These are phyloP conservation scores for Enteromius paludinosus DNA, from an alignment of 2,797 vertebrate species.

Conservation along the genomic window DNA sequence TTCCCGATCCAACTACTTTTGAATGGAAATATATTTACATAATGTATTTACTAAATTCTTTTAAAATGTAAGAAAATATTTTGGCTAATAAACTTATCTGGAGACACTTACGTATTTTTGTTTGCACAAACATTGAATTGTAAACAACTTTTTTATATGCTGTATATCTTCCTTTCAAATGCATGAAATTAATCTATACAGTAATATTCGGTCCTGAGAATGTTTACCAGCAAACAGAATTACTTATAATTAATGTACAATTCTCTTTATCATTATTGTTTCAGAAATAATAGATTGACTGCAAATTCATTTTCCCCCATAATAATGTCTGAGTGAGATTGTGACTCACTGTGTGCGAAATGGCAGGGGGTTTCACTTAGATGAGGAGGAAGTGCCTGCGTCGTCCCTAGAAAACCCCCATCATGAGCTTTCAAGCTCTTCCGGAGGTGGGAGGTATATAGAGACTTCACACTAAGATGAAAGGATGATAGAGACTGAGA, in stretches of 20 bases:
- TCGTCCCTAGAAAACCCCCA: constrained; percentile 20
- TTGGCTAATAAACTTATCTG: neutral
- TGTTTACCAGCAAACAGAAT: neutral
- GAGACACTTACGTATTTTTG: neutral
- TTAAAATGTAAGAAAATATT: neutral
- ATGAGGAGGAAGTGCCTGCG: neutral
- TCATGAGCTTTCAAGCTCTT: constrained; percentile 30
- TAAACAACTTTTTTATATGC: neutral
- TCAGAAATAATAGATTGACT: neutral
- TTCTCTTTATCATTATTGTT: neutral
- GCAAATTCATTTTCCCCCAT: neutral
- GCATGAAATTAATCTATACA: neutral
- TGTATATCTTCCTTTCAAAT: neutral
- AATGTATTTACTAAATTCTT: neutral
- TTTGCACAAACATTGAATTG: neutral
- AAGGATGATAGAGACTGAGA: constrained; percentile 20
- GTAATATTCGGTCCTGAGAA: neutral
- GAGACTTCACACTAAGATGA: constrained; percentile 37
- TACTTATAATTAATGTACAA: neutral
- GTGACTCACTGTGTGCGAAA: constrained; percentile 18
- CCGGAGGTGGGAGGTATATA: constrained; percentile 12
- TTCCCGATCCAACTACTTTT: neutral
- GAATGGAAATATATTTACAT: neutral
- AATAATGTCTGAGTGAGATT: neutral
- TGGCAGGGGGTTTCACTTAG: neutral